Percentiles rank a stretch among this genome's conserved stretches.
Evolutionary conservation across 2,888 invertebrate species (phyloP).

Genomic region (Mesochorus sp.): DNA sequence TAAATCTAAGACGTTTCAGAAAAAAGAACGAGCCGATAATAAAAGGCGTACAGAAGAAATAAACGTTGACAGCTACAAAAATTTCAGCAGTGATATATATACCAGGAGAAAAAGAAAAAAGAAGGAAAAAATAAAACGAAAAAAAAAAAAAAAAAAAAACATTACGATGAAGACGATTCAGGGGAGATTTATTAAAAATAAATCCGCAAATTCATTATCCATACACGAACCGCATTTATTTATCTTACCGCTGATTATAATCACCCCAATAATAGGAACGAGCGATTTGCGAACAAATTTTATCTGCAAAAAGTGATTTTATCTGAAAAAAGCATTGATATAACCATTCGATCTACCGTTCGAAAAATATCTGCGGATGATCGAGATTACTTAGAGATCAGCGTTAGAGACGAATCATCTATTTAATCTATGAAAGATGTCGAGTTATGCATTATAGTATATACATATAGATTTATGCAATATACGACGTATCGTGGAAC

Average conservation of each 20-base stretch:
- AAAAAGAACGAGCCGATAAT: conserved; percentile 47
- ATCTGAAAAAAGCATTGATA: no score
- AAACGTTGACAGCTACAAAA: conserved; percentile 36
- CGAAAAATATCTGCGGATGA: neutral
- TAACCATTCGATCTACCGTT: neutral
- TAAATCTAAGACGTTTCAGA: conserved; percentile 77
- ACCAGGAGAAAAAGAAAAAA: conserved; percentile 13
- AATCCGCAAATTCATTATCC: no score
- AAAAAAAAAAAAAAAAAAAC: no score
- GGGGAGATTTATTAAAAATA: no score
- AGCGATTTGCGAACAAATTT: no score
- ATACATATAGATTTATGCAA: neutral
- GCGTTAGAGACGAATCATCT: conserved; percentile 71
- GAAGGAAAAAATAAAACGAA: no score
- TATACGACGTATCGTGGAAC: conserved; percentile 27
- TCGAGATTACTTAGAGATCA: conserved; percentile 34
- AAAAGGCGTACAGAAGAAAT: conserved; percentile 49
- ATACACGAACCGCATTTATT: no score
- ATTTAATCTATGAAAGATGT: conserved; percentile 67
- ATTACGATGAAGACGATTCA: no score
- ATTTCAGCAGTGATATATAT: conserved; percentile 7
- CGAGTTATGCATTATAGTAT: neutral
- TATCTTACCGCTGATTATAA: no score
- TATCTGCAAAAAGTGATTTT: no score
- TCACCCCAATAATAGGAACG: no score